phyloP scores from a whole-genome alignment of 2,113 vertebrate species.

The Pterophyllum scalare region DNA sequence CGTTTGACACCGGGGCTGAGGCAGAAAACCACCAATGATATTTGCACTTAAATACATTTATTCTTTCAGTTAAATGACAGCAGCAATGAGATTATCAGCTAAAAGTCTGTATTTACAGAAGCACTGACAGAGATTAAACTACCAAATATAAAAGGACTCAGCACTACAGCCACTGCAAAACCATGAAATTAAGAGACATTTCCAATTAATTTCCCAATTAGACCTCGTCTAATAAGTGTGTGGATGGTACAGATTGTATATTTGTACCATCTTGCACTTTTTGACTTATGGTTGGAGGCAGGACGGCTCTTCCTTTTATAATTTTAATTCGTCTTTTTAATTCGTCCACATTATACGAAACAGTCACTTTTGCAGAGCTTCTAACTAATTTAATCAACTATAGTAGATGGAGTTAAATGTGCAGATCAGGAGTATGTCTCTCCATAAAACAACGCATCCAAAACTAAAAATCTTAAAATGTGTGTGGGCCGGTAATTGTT shows the following conservation, averaged over 20 bases:
- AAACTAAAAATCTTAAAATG: not conserved
- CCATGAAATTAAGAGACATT: conserved; percentile 1
- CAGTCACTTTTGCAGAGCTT: not conserved
- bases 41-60: too few relatives aligned
- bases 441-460: not conserved
- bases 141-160: not conserved
- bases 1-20: not conserved
- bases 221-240: not conserved
- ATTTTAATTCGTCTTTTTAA: too few relatives aligned
- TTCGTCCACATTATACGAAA: not conserved
- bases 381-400: not conserved
- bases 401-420: not conserved
- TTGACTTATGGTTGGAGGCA: not conserved
- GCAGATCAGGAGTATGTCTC: fast-evolving
- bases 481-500: not conserved
- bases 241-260: not conserved
- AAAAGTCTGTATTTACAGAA: not conserved
- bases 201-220: not conserved
- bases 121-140: not conserved
- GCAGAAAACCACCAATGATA: too few relatives aligned
- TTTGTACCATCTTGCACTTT: fast-evolving
- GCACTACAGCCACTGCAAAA: not conserved
- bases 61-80: not conserved
- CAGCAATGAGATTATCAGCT: not conserved
- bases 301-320: fast-evolving